Evolutionary conservation across 2,113 vertebrate species (phyloP).

Genomic region (Cephalopholis sonnerati): DNA sequence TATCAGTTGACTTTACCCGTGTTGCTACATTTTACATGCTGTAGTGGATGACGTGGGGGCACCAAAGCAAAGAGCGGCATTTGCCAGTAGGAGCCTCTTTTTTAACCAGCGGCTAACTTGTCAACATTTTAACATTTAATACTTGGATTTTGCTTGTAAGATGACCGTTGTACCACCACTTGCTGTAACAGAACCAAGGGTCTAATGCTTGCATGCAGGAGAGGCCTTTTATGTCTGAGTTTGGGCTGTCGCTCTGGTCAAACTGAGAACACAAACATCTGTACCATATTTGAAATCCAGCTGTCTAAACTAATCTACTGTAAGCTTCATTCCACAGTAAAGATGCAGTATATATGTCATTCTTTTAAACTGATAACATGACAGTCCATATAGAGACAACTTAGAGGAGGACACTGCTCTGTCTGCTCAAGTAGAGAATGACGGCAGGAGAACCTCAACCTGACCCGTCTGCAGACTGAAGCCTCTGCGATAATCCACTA

Average conservation of each 20-base stretch:
- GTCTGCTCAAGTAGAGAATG: neutral
- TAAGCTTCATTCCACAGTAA: neutral
- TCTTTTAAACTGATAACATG: neutral
- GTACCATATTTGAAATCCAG: neutral
- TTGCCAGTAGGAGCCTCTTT: no score
- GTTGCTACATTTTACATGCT: neutral
- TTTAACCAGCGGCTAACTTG: neutral
- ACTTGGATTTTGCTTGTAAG: neutral
- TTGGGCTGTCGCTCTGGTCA: neutral
- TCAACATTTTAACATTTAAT: neutral
- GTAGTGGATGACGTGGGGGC: slow-evolving; percentile 3
- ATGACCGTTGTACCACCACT: neutral
- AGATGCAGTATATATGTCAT: neutral
- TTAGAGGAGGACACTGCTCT: neutral
- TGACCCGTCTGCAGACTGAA: neutral
- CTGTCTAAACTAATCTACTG: neutral
- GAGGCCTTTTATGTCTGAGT: neutral
- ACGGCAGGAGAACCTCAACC: neutral
- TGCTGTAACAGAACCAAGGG: neutral
- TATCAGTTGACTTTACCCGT: neutral
- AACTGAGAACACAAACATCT: neutral
- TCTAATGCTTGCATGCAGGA: neutral
- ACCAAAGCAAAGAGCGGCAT: neutral
- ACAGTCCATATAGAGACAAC: neutral
- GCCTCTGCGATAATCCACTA: no score